Percentiles rank a stretch among this genome's conserved stretches.
Evolutionary conservation across 2,113 vertebrate genomes (phyloP).

Genomic region (Mellivora capensis): DNA sequence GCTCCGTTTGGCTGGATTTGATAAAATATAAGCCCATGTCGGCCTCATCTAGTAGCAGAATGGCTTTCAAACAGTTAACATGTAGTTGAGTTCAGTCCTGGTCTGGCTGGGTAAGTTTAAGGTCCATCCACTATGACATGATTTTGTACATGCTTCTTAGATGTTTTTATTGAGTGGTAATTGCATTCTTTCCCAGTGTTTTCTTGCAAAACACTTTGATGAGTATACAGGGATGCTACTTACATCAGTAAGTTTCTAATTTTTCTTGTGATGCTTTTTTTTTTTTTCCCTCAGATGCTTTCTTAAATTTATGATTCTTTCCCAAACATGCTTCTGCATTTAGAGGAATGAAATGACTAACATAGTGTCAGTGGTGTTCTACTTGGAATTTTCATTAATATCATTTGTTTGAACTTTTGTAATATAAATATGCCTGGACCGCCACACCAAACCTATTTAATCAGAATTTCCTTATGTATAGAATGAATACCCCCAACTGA

Average conservation of each 20-base stretch:
- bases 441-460: not conserved
- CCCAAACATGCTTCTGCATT: not conserved
- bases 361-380: not conserved
- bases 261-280: not conserved
- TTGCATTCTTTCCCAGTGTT: not conserved
- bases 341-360: not conserved
- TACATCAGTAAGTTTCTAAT: not conserved
- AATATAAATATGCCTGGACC: not conserved
- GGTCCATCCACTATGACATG: not conserved
- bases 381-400: not conserved
- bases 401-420: not conserved
- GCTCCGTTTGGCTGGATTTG: not conserved
- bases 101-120: not conserved
- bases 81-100: not conserved
- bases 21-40: not conserved
- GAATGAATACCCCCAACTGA: not conserved
- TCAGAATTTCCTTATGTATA: not conserved
- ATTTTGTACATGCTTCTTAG: not conserved
- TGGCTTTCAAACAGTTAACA: not conserved
- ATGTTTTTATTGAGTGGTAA: not conserved
- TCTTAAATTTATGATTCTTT: constrained; percentile 6
- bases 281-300: not conserved
- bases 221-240: not conserved
- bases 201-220: not conserved
- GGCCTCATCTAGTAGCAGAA: not conserved